Base-by-base conservation (phyloP, 2,113 vertebrate species). In the Megalops atlanticus region DNA sequence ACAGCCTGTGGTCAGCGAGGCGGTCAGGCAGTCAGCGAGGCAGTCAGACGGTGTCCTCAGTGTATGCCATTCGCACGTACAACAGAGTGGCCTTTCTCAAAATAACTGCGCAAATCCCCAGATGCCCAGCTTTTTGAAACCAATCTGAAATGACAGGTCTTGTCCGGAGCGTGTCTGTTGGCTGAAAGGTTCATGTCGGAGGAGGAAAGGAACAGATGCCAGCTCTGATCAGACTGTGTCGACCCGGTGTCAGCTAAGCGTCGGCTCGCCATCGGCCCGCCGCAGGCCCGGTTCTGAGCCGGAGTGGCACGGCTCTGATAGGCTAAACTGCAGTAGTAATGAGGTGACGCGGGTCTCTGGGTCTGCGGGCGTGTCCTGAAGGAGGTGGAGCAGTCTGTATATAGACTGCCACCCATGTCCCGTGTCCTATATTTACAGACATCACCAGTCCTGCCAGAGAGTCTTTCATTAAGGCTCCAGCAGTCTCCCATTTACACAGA, bases 341-440 rank as follows among this genome's bases (percentile, higher is more conserved):
- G 18, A 52, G 75, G 49, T 45, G 72, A 68, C 27, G 49, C 72
- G 16, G 38, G 15, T 1, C 43, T 54, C 27, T 11, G 16, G 18
- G 27, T n/a, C 38, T 80, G 24, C 33, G 8, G 35, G 45, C 36
- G 35, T 39, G 24, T 52, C 39, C 77, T 31, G 77, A 24, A 33
- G 38, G 2, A 27, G n/a, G 35, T 15, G 24, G 39, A 4, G 38
- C 35, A 7, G 7, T 69, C 8, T 76, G 45, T 45, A 70, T 79
- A 33, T 69, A 76, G 40, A 69, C 70, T n/a, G 41, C 49, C 40
- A 49, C 79, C 35, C 47, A 36, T 24, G 47, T 75, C 72, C 71
- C 18, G 8, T 81, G 80, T 69, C 80, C 80, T 68, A 75, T 74
- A 74, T 81, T 76, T 81, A 75, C 43, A 24, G 21, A 38, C 68